A percentile compares a stretch with the other conserved stretches of the same genome.
Conservation (phyloP, 2,113 vertebrate species). For the Puffinus mauretanicus region DNA sequence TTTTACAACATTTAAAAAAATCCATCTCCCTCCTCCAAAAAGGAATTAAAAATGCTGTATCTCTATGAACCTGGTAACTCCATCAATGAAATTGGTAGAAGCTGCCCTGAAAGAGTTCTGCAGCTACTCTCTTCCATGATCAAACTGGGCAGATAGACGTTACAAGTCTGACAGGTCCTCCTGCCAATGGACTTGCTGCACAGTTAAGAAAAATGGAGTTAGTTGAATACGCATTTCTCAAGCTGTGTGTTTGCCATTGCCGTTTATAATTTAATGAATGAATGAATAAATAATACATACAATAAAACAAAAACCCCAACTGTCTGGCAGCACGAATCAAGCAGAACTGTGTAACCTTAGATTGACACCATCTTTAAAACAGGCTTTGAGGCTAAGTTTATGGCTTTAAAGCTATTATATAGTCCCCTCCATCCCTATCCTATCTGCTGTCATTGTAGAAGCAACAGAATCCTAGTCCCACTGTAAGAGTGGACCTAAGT, state of each 20-base stretch:
- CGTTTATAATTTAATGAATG: background rate
- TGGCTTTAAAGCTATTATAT: background rate
- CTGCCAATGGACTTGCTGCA: background rate
- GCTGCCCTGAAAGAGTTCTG: background rate
- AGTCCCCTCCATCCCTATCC: background rate
- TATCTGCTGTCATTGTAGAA: background rate
- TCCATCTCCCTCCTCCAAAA: background rate
- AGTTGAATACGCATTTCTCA: background rate
- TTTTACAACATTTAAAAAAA: background rate
- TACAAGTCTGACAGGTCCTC: background rate
- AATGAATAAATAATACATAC: background rate
- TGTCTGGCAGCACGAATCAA: background rate
- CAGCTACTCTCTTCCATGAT: background rate
- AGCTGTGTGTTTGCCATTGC: background rate
- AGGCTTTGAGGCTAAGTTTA: background rate
- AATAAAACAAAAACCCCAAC: background rate
- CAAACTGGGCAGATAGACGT: background rate
- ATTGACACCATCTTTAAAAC: background rate
- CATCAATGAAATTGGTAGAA: background rate
- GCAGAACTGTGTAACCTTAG: background rate
- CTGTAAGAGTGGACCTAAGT: background rate
- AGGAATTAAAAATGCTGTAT: background rate
- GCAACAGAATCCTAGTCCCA: background rate
- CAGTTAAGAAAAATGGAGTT: background rate
- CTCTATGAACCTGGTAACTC: background rate